phyloP scores from a whole-genome alignment of 37 sponge, comb jelly and placozoan genomes.

The Chondrilla cf. caribensis region DNA sequence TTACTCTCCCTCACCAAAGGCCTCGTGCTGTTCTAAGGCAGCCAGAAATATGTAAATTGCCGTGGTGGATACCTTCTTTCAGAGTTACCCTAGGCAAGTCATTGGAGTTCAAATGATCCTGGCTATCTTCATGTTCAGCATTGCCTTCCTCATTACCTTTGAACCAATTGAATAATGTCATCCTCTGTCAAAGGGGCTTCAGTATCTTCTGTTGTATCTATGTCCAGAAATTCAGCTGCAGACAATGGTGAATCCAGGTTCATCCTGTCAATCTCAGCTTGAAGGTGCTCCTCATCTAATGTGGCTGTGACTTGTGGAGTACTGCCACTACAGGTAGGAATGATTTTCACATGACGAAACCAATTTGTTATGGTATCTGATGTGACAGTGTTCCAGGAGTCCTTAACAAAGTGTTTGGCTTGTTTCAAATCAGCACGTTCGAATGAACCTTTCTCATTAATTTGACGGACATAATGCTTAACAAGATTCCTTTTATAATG shows the following conservation, averaged over 20 bases:
- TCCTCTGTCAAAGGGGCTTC: conserved; percentile 1
- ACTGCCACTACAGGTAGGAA: background rate
- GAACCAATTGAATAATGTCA: background rate
- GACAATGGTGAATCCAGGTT: background rate
- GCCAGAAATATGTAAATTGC: background rate
- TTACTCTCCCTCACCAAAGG: background rate
- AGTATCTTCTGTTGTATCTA: background rate
- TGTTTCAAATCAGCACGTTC: conserved; percentile 6
- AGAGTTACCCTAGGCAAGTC: background rate
- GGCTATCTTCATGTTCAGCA: conserved; percentile 6
- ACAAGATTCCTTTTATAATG: conserved; percentile 27
- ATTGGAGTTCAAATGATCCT: background rate
- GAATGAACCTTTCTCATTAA: background rate
- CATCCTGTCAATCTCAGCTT: background rate
- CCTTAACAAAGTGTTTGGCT: conserved; percentile 23
- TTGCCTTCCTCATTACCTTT: conserved; percentile 11
- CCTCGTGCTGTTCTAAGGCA: background rate
- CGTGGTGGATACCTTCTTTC: background rate
- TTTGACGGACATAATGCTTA: background rate
- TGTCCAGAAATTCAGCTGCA: conserved; percentile 8
- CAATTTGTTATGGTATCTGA: conserved; percentile 23
- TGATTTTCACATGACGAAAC: conserved; percentile 4
- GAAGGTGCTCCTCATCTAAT: background rate
- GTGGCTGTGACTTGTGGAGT: background rate
- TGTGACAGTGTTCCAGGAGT: conserved; percentile 4